Conservation (phyloP, 2,888 invertebrate genomes). For the Apantesis nais region DNA sequence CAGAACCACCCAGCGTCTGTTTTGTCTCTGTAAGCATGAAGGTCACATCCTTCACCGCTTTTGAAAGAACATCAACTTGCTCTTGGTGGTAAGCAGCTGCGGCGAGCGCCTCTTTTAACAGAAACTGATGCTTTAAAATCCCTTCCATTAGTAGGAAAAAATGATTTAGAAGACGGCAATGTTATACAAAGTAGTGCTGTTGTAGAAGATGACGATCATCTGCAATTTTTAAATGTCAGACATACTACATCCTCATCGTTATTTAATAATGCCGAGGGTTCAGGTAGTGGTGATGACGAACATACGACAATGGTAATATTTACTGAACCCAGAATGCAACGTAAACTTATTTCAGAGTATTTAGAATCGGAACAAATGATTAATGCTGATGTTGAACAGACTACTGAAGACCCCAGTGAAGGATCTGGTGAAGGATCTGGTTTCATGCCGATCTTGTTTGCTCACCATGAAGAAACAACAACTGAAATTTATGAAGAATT, state of each 20-base stretch:
- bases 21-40: too few species aligned
- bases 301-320: slow-evolving; percentile 73
- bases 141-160: slow-evolving; percentile 66
- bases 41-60: too few species aligned
- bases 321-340: slow-evolving; percentile 53
- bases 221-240: slow-evolving; percentile 72
- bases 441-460: slow-evolving; percentile 28
- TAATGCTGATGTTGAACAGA: slow-evolving; percentile 56
- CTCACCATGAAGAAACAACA: slow-evolving; percentile 49
- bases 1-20: too few species aligned
- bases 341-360: slow-evolving; percentile 49
- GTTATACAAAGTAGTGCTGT: slow-evolving; percentile 64
- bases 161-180: slow-evolving; percentile 75
- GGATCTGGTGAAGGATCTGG: slow-evolving; percentile 79
- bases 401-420: slow-evolving; percentile 68
- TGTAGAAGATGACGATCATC: slow-evolving; percentile 74
- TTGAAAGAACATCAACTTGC: too few species aligned
- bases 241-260: slow-evolving; percentile 49
- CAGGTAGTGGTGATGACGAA: slow-evolving; percentile 73
- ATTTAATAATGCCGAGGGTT: slow-evolving; percentile 65
- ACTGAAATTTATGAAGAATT: slow-evolving; percentile 61
- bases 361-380: slow-evolving; percentile 61
- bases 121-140: slow-evolving; percentile 74
- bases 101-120: too few species aligned
- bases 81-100: too few species aligned